A percentile compares a stretch with the other conserved stretches of the same genome.
phyloP scores from a whole-genome alignment of 2,113 vertebrate genomes.

The Galeopterus variegatus region DNA sequence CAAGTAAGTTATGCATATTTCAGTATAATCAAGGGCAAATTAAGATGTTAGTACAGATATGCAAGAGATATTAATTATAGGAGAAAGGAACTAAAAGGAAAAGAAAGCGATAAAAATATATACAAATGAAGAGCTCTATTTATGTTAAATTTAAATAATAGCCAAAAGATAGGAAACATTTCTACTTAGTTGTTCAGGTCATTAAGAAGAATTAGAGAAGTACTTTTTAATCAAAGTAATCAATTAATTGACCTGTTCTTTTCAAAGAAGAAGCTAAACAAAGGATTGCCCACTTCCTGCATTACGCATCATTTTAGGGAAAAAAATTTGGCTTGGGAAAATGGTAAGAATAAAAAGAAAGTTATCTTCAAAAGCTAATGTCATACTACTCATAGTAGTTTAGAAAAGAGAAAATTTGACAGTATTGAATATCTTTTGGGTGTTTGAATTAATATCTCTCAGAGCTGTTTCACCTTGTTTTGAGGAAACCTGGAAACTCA shows the following conservation, averaged over 20 bases:
- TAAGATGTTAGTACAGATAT: neutral
- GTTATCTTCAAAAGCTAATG: neutral
- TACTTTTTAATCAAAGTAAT: neutral
- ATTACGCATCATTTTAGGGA: neutral
- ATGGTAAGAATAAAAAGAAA: neutral
- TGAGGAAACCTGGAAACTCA: slow-evolving; percentile 23
- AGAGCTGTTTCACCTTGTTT: slow-evolving; percentile 49
- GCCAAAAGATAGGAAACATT: neutral
- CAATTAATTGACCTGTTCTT: neutral
- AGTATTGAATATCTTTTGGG: neutral
- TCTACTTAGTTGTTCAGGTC: neutral
- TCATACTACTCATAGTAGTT: neutral
- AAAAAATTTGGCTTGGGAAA: neutral
- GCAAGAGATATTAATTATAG: neutral
- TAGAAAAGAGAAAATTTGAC: neutral
- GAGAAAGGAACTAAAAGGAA: neutral
- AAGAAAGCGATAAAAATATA: neutral
- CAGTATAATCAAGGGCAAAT: neutral
- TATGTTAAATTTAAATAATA: slow-evolving; percentile 59
- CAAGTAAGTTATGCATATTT: neutral
- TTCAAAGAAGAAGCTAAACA: slow-evolving; percentile 13
- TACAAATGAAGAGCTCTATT: neutral
- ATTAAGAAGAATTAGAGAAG: slow-evolving; percentile 1
- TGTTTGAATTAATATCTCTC: slow-evolving; percentile 33
- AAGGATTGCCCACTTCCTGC: neutral